Base-by-base conservation (phyloP, 2,888 invertebrate genomes). In the Harpagoxenus sublaevis region DNA sequence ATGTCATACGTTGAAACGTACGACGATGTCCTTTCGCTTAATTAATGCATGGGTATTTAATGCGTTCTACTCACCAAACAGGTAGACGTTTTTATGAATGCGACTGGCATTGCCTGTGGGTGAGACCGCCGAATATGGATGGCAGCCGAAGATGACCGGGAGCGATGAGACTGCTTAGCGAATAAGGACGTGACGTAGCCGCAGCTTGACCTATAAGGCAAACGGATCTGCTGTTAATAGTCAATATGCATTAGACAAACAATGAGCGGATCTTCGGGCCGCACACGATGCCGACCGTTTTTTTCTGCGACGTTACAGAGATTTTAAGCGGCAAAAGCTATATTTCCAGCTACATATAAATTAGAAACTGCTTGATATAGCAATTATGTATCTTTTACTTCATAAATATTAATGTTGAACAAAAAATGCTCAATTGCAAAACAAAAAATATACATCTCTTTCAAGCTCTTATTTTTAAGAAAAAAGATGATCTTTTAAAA, bases 121-220 rank as follows among this genome's bases (percentile, higher is more conserved):
- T 92, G 92, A 92, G 90, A 89, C 89, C 75, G 79, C 94, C 94
- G 92, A 94, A 94, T 93, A 94, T 92, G 93, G 94, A 81, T 81
- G 81, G 85, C 83, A 85, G 84, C 90, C 84, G 90, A 92, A 93
- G 92, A 93, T 93, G 92, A 93, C 87, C 90, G 83, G 79, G 79
- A 85, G 75, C 88, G 89, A 87, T 89, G 88, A 87, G 91, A 88
- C 90, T 86, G 87, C 83, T 87, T 75, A 83, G 82, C 88, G 89
- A 93, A 92, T 92, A 91, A 91, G 92, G 91, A 92, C 90, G 92
- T 92, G 92, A 92, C 92, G 88, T 88, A 89, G 89, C 88, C 87
- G 79, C 88, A 87, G 87, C 82, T 86, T 70, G 70, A 86, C 92
- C 85, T 92, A 92, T 93, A 93, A 92, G 92, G 93, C 68, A 79